Percentiles rank a stretch among this genome's conserved stretches.
Conservation (phyloP, 2,888 invertebrate genomes). For the Gibbula magus region DNA sequence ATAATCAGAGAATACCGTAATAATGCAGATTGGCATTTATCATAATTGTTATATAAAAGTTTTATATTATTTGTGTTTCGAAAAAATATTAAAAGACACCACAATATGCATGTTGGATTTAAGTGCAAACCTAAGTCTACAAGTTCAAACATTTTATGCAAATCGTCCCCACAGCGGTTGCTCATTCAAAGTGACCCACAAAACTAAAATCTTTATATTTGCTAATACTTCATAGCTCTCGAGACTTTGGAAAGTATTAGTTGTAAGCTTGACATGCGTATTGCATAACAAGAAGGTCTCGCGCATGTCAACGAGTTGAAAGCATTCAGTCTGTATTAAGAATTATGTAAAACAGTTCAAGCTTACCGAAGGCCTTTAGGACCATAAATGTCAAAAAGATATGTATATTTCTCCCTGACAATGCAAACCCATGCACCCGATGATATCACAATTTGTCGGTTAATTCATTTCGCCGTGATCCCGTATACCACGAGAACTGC, state of each 20-base stretch:
- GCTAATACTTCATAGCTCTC: not conserved
- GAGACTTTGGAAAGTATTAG: not conserved
- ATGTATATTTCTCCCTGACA: not conserved
- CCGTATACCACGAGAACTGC: not conserved
- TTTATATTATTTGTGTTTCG: too few relatives aligned
- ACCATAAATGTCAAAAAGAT: not conserved
- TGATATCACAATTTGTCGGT: too few relatives aligned
- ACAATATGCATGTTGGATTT: too few relatives aligned
- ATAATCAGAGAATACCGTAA: too few relatives aligned
- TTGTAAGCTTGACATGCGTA: not conserved
- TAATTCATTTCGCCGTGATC: not conserved
- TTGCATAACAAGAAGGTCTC: not conserved
- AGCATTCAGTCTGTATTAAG: not conserved
- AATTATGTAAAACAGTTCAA: not conserved
- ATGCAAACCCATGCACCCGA: not conserved
- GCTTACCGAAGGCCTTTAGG: not conserved
- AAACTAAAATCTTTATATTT: not conserved
- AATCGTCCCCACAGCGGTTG: too few relatives aligned
- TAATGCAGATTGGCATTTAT: too few relatives aligned
- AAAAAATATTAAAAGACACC: too few relatives aligned
- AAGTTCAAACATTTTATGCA: too few relatives aligned
- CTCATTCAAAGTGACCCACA: too few relatives aligned
- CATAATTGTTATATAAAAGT: too few relatives aligned
- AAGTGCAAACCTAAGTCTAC: too few relatives aligned
- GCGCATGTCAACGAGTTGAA: not conserved